A percentile compares a stretch with the other conserved stretches of the same genome.
These are phyloP conservation scores for Chitala chitala DNA, from an alignment of 2,113 vertebrate species.

Conservation along the genomic window DNA sequence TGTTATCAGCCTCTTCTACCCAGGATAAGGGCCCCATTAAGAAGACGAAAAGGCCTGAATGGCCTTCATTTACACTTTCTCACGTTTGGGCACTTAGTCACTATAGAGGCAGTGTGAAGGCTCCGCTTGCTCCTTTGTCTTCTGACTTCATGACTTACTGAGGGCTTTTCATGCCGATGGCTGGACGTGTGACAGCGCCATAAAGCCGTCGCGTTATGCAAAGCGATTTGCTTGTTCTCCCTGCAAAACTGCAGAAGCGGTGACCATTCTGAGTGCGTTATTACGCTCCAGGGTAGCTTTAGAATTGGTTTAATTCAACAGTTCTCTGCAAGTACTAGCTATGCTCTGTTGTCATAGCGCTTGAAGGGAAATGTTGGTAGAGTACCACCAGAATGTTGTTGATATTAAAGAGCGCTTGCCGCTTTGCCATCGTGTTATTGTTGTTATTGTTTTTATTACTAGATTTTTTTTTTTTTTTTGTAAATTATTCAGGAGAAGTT, in stretches of 20 bases:
- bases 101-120: conserved; percentile 57
- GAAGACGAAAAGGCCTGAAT: conserved; percentile 64
- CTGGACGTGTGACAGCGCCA: conserved; percentile 23
- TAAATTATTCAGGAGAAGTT: too few relatives aligned
- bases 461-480: too few relatives aligned
- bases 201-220: conserved; percentile 28
- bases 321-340: neutral
- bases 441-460: neutral
- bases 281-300: conserved; percentile 22
- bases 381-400: conserved; percentile 13
- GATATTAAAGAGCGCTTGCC: neutral
- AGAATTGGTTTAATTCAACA: conserved; percentile 14
- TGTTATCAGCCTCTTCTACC: conserved; percentile 12
- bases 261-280: conserved; percentile 2
- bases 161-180: conserved; percentile 23
- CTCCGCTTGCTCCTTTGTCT: conserved; percentile 33
- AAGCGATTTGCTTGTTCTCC: conserved; percentile 20
- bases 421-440: neutral
- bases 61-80: conserved; percentile 63
- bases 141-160: conserved; percentile 42
- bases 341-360: neutral
- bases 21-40: conserved; percentile 59
- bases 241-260: conserved; percentile 6
- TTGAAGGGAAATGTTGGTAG: neutral
- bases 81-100: conserved; percentile 35